Conservation (phyloP, 2,888 invertebrate genomes). For the Stegana nigrithorax region DNA sequence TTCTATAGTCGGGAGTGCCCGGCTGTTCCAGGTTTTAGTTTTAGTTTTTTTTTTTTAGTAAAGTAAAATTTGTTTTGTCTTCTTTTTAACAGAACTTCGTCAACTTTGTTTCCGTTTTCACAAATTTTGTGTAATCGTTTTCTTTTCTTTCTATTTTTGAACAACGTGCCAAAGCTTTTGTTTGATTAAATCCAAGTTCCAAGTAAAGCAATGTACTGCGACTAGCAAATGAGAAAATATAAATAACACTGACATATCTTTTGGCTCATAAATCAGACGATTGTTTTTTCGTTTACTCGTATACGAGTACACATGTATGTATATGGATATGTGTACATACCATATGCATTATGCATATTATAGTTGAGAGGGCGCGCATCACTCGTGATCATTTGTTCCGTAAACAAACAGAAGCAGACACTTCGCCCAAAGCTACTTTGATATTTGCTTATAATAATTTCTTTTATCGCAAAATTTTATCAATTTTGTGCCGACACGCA, state of each 20-base stretch:
- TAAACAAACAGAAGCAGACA: neutral
- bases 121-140: neutral
- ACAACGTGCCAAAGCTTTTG: too few species aligned
- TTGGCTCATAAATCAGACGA: conserved; percentile 52
- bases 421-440: neutral
- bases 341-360: neutral
- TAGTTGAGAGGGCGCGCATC: too few species aligned
- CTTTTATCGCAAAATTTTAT: conserved; percentile 57
- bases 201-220: conserved; percentile 1
- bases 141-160: conserved; percentile 17
- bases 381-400: conserved; percentile 7
- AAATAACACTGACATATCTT: conserved; percentile 39
- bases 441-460: conserved; percentile 49
- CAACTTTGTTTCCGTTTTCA: neutral
- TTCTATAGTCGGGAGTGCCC: too few species aligned
- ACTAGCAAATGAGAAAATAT: neutral
- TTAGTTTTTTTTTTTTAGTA: neutral
- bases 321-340: neutral
- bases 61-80: too few species aligned
- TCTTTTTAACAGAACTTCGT: conserved; percentile 1
- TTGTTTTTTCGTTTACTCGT: conserved; percentile 36
- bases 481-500: conserved; percentile 40
- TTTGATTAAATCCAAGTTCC: neutral
- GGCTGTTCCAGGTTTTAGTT: neutral
- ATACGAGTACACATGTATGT: conserved; percentile 13